Conservation (phyloP, 2,113 vertebrate genomes). For the cat (Felis catus) region DNA sequence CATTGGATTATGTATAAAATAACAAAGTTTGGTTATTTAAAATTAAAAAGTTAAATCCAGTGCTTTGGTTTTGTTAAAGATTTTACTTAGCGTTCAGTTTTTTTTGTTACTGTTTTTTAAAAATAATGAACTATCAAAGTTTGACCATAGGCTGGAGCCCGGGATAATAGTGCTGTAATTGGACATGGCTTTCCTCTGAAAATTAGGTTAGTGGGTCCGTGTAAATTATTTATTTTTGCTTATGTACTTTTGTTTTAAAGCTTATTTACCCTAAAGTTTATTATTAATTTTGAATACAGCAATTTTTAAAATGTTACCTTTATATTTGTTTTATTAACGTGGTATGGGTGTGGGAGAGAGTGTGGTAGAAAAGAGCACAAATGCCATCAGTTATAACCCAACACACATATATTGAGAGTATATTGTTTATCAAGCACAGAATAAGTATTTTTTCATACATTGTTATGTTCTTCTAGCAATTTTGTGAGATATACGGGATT, state of each 20-base stretch:
- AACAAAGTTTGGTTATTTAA: conserved; percentile 85
- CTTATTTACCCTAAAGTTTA: conserved; percentile 83
- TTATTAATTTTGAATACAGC: conserved; percentile 81
- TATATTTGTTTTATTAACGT: conserved; percentile 73
- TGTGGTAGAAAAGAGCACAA: neutral
- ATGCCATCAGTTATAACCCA: neutral
- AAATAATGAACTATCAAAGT: conserved; percentile 82
- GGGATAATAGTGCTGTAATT: conserved; percentile 70
- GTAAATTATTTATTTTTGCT: conserved; percentile 86
- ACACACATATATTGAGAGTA: neutral
- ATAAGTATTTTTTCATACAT: neutral
- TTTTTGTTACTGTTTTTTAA: conserved; percentile 74
- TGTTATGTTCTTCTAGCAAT: neutral
- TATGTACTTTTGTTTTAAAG: conserved; percentile 81
- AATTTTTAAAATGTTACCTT: conserved; percentile 72
- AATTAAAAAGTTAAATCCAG: conserved; percentile 88
- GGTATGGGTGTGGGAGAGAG: neutral
- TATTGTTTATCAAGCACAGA: neutral
- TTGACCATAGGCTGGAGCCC: conserved; percentile 77
- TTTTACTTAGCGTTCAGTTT: conserved; percentile 78
- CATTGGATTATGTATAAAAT: conserved; percentile 87
- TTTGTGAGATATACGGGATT: neutral
- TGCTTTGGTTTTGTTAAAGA: conserved; percentile 82
- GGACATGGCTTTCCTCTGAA: conserved; percentile 80
- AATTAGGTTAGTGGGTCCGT: conserved; percentile 80